Evolutionary conservation across 2,888 invertebrate species (phyloP).

Genomic region (Eristalis tenax): DNA sequence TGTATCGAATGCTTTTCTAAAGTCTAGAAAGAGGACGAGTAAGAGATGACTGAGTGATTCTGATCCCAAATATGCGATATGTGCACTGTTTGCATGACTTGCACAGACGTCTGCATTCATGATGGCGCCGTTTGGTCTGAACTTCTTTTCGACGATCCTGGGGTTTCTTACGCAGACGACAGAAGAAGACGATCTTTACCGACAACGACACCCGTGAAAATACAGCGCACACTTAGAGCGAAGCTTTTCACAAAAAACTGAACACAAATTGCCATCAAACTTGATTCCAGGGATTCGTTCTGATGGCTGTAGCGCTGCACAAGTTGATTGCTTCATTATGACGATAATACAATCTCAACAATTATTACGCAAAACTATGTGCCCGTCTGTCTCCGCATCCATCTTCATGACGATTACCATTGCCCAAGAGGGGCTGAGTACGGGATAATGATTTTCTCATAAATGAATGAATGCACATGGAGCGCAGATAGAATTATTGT

Average conservation of each 20-base stretch:
- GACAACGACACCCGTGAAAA: neutral
- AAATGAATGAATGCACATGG: slow-evolving; percentile 58
- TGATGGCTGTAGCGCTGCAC: neutral
- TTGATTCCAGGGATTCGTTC: neutral
- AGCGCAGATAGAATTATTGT: slow-evolving; percentile 57
- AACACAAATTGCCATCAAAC: neutral
- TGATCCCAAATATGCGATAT: too few relatives aligned
- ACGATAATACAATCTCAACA: slow-evolving; percentile 18
- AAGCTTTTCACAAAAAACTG: neutral
- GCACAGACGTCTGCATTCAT: too few relatives aligned
- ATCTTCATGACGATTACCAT: slow-evolving; percentile 57
- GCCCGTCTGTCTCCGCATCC: neutral
- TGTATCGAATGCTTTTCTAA: too few relatives aligned
- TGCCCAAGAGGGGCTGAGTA: slow-evolving; percentile 65
- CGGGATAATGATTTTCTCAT: slow-evolving; percentile 67
- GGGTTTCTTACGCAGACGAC: too few relatives aligned
- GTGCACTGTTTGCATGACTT: too few relatives aligned
- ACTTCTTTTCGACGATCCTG: too few relatives aligned
- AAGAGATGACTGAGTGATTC: too few relatives aligned
- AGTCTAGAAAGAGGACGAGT: too few relatives aligned
- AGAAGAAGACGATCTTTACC: neutral
- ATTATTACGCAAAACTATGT: neutral
- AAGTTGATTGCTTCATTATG: slow-evolving; percentile 38
- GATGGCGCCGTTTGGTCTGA: too few relatives aligned
- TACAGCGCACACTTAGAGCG: slow-evolving; percentile 1